A percentile compares a stretch with the other conserved stretches of the same genome.
Evolutionary conservation across 2,888 invertebrate species (phyloP).

Genomic region (Eutolmus rufibarbis): DNA sequence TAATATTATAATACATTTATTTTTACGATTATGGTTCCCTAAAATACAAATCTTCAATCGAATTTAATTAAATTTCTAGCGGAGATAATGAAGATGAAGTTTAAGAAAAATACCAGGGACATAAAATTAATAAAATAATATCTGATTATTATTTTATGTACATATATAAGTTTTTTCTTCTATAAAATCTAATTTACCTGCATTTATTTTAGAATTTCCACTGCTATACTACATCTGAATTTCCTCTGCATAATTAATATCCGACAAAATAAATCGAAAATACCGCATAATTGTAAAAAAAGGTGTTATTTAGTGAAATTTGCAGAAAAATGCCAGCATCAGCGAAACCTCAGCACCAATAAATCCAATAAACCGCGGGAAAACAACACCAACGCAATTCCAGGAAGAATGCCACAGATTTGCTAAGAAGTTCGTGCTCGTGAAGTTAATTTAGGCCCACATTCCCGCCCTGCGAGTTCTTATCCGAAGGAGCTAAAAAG

Average conservation of each 20-base stretch:
- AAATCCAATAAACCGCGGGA: not conserved
- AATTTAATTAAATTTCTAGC: too few species aligned
- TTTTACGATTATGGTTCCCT: too few species aligned
- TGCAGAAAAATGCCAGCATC: not conserved
- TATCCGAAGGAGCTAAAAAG: not conserved
- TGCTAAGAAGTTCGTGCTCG: not conserved
- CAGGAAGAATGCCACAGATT: not conserved
- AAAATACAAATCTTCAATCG: too few species aligned
- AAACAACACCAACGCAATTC: not conserved
- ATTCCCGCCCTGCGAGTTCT: not conserved
- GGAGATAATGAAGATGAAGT: too few species aligned
- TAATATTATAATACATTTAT: too few species aligned
- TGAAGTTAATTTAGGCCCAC: not conserved
- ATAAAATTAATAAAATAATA: too few species aligned
- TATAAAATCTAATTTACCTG: not conserved
- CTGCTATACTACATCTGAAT: not conserved
- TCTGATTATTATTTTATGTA: too few species aligned
- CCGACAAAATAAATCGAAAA: not conserved
- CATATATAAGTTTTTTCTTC: not conserved
- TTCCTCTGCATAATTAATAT: not conserved
- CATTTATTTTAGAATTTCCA: not conserved
- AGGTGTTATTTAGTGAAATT: not conserved
- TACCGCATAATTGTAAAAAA: not conserved
- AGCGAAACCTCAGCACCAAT: not conserved
- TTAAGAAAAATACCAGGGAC: too few species aligned